A percentile compares a stretch with the other conserved stretches of the same genome.
Conservation (phyloP, 92 coral and sea anemone species). For the Phymanthus crucifer region DNA sequence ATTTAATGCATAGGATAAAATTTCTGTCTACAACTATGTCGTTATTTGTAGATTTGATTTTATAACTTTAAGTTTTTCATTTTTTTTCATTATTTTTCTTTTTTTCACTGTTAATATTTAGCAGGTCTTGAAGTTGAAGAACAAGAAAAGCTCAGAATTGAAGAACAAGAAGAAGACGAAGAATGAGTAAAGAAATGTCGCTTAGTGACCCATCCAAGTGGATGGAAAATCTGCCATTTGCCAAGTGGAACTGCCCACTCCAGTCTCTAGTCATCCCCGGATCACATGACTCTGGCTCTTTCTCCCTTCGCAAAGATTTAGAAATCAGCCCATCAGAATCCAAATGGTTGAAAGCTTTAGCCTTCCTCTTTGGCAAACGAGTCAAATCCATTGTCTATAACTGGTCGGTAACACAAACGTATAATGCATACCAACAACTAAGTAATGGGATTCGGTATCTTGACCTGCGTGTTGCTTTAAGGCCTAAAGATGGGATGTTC, state of each 20-base stretch:
- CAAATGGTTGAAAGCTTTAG: constrained; percentile 68
- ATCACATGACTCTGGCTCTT: constrained; percentile 85
- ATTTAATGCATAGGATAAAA: too few species aligned
- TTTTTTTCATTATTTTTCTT: too few species aligned
- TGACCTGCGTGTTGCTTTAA: constrained; percentile 83
- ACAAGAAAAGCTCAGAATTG: neutral
- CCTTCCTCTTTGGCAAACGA: constrained; percentile 65
- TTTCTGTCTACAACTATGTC: too few species aligned
- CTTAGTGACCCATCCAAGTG: constrained; percentile 44
- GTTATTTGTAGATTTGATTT: too few species aligned
- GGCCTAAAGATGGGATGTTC: constrained; percentile 63
- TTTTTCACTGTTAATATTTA: too few species aligned
- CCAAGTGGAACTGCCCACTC: constrained; percentile 82
- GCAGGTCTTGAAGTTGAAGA: too few species aligned
- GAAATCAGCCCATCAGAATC: constrained; percentile 90
- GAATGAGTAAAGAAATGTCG: neutral
- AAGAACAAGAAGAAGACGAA: neutral
- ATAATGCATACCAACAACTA: constrained; percentile 78
- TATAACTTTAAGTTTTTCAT: too few species aligned
- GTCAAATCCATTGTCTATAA: constrained; percentile 79
- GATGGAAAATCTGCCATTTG: constrained; percentile 93
- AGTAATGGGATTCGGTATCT: constrained; percentile 82
- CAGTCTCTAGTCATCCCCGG: constrained; percentile 87
- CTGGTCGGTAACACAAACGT: constrained; percentile 88
- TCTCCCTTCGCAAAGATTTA: constrained; percentile 70